These are phyloP conservation scores for Rhizoglyphus robini DNA, from an alignment of 1,140 invertebrate species.

Conservation along the genomic window DNA sequence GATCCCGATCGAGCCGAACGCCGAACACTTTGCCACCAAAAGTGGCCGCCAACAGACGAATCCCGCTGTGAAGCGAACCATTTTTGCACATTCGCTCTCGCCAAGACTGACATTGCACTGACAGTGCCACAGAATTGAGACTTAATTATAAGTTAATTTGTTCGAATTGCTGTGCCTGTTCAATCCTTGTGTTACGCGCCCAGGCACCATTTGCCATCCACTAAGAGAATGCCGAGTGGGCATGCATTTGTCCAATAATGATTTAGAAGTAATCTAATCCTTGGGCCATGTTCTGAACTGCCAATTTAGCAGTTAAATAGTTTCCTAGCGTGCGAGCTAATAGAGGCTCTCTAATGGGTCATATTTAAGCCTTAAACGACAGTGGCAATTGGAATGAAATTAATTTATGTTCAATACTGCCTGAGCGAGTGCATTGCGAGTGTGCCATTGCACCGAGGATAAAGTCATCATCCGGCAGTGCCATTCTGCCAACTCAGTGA, in stretches of 20 bases:
- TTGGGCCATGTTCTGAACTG: background rate
- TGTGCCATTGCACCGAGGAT: no score
- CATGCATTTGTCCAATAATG: background rate
- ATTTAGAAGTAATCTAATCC: slow-evolving; percentile 13
- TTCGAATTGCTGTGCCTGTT: background rate
- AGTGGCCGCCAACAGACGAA: background rate
- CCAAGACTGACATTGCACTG: no score
- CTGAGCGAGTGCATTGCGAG: background rate
- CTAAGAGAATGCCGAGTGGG: background rate
- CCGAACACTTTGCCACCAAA: background rate
- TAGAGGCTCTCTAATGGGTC: background rate
- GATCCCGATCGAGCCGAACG: background rate
- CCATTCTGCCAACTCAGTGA: no score
- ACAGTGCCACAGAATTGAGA: background rate
- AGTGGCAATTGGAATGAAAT: background rate
- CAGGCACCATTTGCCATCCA: background rate
- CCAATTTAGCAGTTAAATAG: slow-evolving; percentile 15
- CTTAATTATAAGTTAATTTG: slow-evolving; percentile 14
- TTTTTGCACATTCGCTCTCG: no score
- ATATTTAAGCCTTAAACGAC: slow-evolving; percentile 10
- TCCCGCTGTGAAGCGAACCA: background rate
- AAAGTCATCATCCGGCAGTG: no score
- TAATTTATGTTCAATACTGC: background rate
- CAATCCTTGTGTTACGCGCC: background rate
- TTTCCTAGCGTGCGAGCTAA: slow-evolving; percentile 2